These are phyloP conservation scores for Laupala kohalensis DNA, from an alignment of 1,140 invertebrate genomes.

Conservation along the genomic window DNA sequence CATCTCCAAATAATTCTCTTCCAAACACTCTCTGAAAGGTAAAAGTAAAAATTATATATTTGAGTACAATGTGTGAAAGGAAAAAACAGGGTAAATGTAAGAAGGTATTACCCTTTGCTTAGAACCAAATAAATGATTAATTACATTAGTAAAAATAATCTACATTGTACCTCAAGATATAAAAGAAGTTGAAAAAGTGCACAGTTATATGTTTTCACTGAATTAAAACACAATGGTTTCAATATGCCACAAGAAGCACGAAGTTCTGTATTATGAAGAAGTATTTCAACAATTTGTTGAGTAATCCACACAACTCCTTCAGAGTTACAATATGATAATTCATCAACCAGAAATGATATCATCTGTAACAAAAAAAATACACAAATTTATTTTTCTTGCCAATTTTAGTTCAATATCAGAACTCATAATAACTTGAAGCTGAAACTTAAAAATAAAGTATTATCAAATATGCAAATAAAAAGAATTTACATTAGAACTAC, in stretches of 20 bases:
- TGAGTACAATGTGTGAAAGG: no score
- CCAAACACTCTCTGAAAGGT: neutral
- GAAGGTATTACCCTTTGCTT: no score
- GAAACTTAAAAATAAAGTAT: no score
- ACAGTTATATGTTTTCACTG: neutral
- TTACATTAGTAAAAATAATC: no score
- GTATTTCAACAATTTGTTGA: neutral
- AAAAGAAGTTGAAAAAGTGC: neutral
- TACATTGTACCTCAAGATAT: conserved; percentile 4
- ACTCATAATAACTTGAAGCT: no score
- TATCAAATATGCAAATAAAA: no score
- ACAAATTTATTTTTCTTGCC: no score
- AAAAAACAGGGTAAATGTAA: no score
- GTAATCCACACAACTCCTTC: neutral
- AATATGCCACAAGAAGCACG: neutral
- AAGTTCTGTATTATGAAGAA: conserved; percentile 1
- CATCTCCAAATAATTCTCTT: neutral
- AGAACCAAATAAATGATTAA: no score
- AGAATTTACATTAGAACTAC: no score
- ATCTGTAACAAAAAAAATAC: neutral
- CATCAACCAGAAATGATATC: conserved; percentile 1
- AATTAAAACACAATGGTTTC: neutral
- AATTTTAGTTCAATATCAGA: no score
- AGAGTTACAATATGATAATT: neutral
- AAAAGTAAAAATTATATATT: no score